Evolutionary conservation across 2,797 vertebrate species (phyloP).

Genomic region (Phrynocephalus vlangalii): DNA sequence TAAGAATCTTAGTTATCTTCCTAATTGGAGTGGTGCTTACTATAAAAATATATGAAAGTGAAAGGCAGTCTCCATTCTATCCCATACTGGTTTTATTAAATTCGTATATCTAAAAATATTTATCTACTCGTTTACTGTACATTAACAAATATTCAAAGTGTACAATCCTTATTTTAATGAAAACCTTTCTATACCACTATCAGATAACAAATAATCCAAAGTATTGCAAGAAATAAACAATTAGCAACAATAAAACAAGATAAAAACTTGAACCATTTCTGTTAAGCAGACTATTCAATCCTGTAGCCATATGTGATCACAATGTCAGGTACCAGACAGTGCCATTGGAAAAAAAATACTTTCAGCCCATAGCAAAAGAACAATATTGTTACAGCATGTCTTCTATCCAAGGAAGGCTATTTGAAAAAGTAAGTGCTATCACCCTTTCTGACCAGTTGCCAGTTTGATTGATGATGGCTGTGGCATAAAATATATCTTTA

Average conservation of each 20-base stretch:
- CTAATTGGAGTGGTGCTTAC: not conserved
- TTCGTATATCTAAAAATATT: not conserved
- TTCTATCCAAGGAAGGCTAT: not conserved
- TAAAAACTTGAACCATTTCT: not conserved
- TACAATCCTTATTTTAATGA: not conserved
- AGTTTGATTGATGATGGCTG: not conserved
- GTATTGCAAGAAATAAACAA: not conserved
- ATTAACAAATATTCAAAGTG: not conserved
- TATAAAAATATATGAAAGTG: not conserved
- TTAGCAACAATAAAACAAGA: not conserved
- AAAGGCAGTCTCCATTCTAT: not conserved
- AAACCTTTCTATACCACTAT: too few species aligned
- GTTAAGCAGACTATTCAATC: not conserved
- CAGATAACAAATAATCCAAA: too few species aligned
- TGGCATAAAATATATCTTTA: not conserved
- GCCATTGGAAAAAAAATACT: not conserved
- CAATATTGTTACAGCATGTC: not conserved
- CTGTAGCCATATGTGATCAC: not conserved
- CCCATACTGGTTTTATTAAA: not conserved
- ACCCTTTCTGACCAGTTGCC: not conserved
- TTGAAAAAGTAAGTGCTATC: not conserved
- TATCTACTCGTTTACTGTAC: not conserved
- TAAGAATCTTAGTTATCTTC: not conserved
- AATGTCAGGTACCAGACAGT: not conserved
- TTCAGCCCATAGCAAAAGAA: not conserved